Conservation (phyloP, 2,797 vertebrate genomes). For the Enteromius unitaeniatus region DNA sequence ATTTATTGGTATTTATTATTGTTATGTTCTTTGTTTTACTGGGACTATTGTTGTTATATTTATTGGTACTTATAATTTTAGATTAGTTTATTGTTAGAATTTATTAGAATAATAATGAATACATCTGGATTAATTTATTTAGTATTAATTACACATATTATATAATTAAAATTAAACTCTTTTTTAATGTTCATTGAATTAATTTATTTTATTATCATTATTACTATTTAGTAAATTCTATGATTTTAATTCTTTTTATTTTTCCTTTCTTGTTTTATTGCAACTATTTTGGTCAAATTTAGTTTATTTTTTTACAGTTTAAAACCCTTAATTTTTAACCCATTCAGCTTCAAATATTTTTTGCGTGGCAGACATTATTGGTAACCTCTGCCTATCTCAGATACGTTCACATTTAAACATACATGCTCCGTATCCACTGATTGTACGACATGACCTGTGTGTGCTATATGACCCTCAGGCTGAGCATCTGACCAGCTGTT, state of each 20-base stretch:
- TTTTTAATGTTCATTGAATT: too few relatives aligned
- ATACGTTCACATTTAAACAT: not conserved
- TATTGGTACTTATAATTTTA: too few relatives aligned
- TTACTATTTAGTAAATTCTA: too few relatives aligned
- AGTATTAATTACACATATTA: too few relatives aligned
- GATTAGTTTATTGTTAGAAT: not conserved
- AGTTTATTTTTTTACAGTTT: too few relatives aligned
- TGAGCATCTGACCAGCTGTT: constrained; percentile 96
- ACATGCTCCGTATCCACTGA: not conserved
- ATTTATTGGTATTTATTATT: not conserved
- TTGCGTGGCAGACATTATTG: not conserved
- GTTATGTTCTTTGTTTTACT: not conserved
- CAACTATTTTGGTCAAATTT: not conserved
- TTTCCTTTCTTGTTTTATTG: not conserved
- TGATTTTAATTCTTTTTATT: not conserved
- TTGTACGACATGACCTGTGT: not conserved
- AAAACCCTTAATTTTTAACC: not conserved
- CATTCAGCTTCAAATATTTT: not conserved
- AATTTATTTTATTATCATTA: too few relatives aligned
- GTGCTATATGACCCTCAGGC: constrained; percentile 74
- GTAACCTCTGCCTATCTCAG: not conserved
- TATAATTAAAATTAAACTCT: too few relatives aligned
- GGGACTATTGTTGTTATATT: not conserved
- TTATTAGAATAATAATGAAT: too few relatives aligned
- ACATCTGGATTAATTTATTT: too few relatives aligned